Evolutionary conservation across 2,113 vertebrate species (phyloP).

Genomic region (Gallinago jamesoni): DNA sequence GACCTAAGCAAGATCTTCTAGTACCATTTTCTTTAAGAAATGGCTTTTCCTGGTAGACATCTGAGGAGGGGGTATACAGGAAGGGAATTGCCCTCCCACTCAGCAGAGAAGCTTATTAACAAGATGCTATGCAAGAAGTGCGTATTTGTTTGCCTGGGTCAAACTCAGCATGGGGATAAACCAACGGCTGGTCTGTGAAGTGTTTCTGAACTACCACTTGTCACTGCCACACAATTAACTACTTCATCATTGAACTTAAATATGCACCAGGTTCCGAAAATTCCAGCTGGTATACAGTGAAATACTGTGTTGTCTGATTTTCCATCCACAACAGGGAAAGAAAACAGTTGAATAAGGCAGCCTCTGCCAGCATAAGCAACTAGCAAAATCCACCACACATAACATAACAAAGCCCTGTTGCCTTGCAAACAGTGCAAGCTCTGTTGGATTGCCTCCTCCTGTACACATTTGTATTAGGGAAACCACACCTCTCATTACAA

Average conservation of each 20-base stretch:
- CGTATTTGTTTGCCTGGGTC: background rate
- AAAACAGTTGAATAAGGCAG: background rate
- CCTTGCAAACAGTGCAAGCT: background rate
- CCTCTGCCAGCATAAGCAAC: background rate
- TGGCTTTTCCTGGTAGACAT: background rate
- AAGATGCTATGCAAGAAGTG: background rate
- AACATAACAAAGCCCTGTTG: background rate
- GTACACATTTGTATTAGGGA: background rate
- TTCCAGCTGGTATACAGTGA: background rate
- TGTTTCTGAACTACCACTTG: background rate
- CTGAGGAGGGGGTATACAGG: background rate
- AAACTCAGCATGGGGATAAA: background rate
- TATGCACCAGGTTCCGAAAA: background rate
- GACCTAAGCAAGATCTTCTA: background rate
- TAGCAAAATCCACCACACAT: background rate
- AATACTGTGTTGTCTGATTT: background rate
- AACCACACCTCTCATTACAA: background rate
- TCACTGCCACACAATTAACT: background rate
- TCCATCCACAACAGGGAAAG: background rate
- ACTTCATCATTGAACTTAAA: background rate
- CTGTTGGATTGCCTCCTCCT: background rate
- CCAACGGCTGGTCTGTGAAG: background rate
- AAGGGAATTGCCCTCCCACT: background rate
- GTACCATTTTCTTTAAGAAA: background rate
- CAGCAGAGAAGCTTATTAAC: background rate